These are phyloP conservation scores for Tachypleus tridentatus DNA, from an alignment of 1,140 invertebrate species.

Conservation along the genomic window DNA sequence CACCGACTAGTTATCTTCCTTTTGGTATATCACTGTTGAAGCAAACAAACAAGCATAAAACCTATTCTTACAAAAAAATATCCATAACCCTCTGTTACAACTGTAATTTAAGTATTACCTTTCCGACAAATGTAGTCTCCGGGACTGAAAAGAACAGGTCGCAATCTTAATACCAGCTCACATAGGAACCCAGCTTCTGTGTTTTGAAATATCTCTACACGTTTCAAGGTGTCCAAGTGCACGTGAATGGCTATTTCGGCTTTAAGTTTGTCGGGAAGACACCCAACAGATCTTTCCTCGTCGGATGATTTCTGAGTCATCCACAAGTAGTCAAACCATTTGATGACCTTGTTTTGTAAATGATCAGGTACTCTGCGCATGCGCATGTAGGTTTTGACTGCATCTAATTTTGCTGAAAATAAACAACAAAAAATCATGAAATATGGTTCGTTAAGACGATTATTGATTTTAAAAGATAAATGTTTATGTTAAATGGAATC, in stretches of 20 bases:
- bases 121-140: constrained; percentile 98
- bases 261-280: constrained; percentile 93
- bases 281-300: constrained; percentile 88
- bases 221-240: constrained; percentile 91
- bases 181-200: constrained; percentile 97
- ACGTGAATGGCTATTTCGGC: constrained; percentile 99
- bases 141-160: constrained; percentile 92
- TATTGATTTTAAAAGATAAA: no score
- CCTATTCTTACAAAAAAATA: no score
- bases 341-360: constrained; percentile 94
- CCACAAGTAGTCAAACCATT: constrained; percentile 99
- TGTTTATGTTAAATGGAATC: no score
- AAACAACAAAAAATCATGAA: constrained; percentile 14
- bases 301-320: constrained; percentile 96
- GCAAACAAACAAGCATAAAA: no score
- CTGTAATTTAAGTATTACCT: constrained; percentile 47
- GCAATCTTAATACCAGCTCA: constrained; percentile 82
- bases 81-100: no score
- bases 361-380: constrained; percentile 88
- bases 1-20: no score
- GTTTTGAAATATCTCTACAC: constrained; percentile 98
- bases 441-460: no score
- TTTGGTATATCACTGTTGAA: no score
- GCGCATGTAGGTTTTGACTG: constrained; percentile 97
- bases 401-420: constrained; percentile 87